These are phyloP conservation scores for Hemithea aestivaria DNA, from an alignment of 2,888 invertebrate species.

Conservation along the genomic window DNA sequence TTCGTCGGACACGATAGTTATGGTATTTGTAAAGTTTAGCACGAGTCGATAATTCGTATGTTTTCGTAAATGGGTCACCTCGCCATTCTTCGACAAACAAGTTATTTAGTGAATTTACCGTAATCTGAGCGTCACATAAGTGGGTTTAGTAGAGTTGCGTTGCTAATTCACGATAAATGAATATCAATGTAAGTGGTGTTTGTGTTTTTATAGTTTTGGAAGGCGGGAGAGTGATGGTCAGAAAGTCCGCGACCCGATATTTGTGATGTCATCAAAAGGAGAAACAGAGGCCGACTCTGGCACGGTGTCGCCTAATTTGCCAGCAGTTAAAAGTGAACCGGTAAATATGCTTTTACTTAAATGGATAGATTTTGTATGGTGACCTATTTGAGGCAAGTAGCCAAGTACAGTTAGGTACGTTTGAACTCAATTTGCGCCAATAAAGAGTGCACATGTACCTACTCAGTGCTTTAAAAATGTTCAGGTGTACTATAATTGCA, in stretches of 20 bases:
- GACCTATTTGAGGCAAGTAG: constrained; percentile 14
- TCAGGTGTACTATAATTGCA: constrained; percentile 19
- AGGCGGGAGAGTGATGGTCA: constrained; percentile 76
- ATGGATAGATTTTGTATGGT: constrained; percentile 13
- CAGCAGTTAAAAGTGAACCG: constrained; percentile 72
- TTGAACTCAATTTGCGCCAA: constrained; percentile 8
- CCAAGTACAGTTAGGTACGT: constrained; percentile 16
- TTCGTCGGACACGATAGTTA: constrained; percentile 46
- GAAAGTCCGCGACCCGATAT: constrained; percentile 66
- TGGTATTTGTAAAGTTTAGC: constrained; percentile 55
- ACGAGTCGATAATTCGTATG: constrained; percentile 73
- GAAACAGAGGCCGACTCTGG: constrained; percentile 79
- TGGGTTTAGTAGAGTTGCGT: constrained; percentile 28
- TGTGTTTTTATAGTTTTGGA: constrained; percentile 57
- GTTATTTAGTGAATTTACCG: constrained; percentile 54
- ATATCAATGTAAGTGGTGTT: constrained; percentile 36
- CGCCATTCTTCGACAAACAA: constrained; percentile 71
- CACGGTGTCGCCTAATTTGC: constrained; percentile 72
- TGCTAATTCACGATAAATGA: constrained; percentile 24
- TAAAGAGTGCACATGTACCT: constrained; percentile 5
- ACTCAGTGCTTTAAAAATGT: constrained; percentile 14
- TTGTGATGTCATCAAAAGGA: constrained; percentile 80
- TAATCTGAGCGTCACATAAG: constrained; percentile 32
- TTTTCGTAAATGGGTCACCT: constrained; percentile 79
- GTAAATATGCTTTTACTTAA: constrained; percentile 37